phyloP scores from a whole-genome alignment of 2,888 invertebrate genomes.

The Lasioglossum zephyrum region DNA sequence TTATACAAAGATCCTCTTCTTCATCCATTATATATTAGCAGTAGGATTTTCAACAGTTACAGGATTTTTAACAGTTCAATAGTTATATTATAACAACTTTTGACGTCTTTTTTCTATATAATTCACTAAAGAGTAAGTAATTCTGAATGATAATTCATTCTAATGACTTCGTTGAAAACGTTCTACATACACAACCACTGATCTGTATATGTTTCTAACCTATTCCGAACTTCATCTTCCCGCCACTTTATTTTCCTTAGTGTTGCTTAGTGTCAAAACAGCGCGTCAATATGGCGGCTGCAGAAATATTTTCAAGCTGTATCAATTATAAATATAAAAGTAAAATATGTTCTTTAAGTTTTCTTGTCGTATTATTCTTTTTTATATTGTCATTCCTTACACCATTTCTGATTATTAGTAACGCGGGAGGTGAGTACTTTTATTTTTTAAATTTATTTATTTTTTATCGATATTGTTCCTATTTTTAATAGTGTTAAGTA shows the following conservation, averaged over 20 bases:
- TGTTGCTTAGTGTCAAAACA: constrained; percentile 1
- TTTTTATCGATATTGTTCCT: constrained; percentile 20
- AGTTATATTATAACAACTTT: too few species aligned
- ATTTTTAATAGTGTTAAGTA: neutral
- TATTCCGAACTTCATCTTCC: constrained; percentile 8
- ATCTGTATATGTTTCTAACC: neutral
- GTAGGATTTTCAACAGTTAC: neutral
- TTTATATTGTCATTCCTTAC: constrained; percentile 66
- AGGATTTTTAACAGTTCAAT: too few species aligned
- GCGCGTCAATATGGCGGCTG: constrained; percentile 67
- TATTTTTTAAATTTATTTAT: constrained; percentile 12
- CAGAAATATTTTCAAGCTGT: constrained; percentile 75
- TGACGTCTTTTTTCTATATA: neutral
- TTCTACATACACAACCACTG: neutral
- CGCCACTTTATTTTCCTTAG: neutral
- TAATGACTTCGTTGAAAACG: neutral
- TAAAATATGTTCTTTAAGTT: constrained; percentile 70
- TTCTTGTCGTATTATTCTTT: constrained; percentile 67
- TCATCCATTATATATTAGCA: constrained; percentile 43
- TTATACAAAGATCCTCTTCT: constrained; percentile 36
- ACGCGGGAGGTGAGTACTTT: constrained; percentile 69
- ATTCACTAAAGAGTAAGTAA: neutral
- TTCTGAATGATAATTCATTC: too few species aligned
- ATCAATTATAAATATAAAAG: constrained; percentile 76
- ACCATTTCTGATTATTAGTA: constrained; percentile 74